A percentile compares a stretch with the other conserved stretches of the same genome.
Conservation (phyloP, 2,888 invertebrate species). For the Stratiomys singularior region DNA sequence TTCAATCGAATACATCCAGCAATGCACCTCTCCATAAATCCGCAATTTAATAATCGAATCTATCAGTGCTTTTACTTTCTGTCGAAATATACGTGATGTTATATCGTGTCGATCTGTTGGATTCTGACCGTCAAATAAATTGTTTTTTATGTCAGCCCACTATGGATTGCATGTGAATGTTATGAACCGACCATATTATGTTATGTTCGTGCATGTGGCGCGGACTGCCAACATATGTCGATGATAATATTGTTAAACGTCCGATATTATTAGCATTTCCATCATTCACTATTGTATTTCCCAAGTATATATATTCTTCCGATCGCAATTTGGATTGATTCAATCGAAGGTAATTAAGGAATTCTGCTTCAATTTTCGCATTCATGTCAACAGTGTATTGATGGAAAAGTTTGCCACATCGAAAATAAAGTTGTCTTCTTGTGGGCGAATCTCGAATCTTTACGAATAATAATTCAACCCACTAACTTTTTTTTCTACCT, state of each 20-base stretch:
- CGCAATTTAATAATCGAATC: slow-evolving; percentile 50
- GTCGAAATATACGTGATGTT: slow-evolving; percentile 51
- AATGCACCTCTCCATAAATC: slow-evolving; percentile 50
- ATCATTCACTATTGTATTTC: slow-evolving; percentile 18
- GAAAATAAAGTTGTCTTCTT: slow-evolving; percentile 36
- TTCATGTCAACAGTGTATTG: slow-evolving; percentile 55
- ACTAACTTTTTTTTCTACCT: slow-evolving; percentile 37
- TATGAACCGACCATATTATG: slow-evolving; percentile 48
- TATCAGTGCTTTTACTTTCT: slow-evolving; percentile 52
- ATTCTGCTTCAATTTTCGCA: slow-evolving; percentile 57
- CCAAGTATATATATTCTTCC: slow-evolving; percentile 52
- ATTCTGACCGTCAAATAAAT: background rate
- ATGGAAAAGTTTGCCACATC: slow-evolving; percentile 47
- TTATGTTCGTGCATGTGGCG: slow-evolving; percentile 49
- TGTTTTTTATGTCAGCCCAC: slow-evolving; percentile 17
- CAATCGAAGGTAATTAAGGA: slow-evolving; percentile 15
- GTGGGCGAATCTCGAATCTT: slow-evolving; percentile 43
- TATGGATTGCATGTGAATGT: slow-evolving; percentile 47
- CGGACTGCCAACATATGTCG: slow-evolving; percentile 47
- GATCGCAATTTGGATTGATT: slow-evolving; percentile 54
- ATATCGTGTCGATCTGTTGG: slow-evolving; percentile 47
- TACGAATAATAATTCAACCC: slow-evolving; percentile 42
- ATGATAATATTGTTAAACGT: slow-evolving; percentile 40
- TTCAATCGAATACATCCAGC: slow-evolving; percentile 56
- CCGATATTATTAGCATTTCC: slow-evolving; percentile 1